Evolutionary conservation across 2,888 invertebrate genomes (phyloP), one percentile per base, ranked within the genome.

Genomic region (Epinotia brunnichana): DNA sequence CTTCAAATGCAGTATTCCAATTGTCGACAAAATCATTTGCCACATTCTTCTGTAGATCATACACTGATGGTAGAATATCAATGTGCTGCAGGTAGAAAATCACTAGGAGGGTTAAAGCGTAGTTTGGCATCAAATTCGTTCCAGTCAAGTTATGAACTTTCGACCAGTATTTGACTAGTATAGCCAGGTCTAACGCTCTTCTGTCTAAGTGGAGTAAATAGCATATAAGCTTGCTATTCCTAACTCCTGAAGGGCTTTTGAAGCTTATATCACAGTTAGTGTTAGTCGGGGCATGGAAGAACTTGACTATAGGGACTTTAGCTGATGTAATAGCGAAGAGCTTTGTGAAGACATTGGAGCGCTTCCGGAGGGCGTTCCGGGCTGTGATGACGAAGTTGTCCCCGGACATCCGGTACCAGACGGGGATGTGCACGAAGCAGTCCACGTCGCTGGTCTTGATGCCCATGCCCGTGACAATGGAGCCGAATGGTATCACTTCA

Each of bases 101-200:
- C 3, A 95, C 92, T 79, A 97, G 83, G 81, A 96, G 88, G 1
- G 94, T 92, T 4, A 97, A 81, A 9, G 95, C 94, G 82, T 97
- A 97, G 83, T 95, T 96, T 0, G 95, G 94, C 77, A 96, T 89
- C 70, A 90, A 89, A 74, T 93, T 94, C 53, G 86, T 91, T 51
- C 94, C 94, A 0, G 94, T 91, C 2, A 97, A 83, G 9, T 93
- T 89, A 71, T 94, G 93, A 4, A 94, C 88, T 82, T 95, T 96
- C 0, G 95, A 95, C 97, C 97, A 97, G 80, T 95, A 95, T 82
- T 97, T 97, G 0, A 97, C 83, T n/a, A 96, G 85, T 57, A 96
- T 82, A 80, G 96, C 93, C 0, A 96, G 81, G 0, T 94, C 92
- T 48, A 93, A 89, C 0, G 96, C 85, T 74, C 95, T 92, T 0